phyloP scores from a whole-genome alignment of 2,888 invertebrate genomes.

The Nasonovia ribisnigri region DNA sequence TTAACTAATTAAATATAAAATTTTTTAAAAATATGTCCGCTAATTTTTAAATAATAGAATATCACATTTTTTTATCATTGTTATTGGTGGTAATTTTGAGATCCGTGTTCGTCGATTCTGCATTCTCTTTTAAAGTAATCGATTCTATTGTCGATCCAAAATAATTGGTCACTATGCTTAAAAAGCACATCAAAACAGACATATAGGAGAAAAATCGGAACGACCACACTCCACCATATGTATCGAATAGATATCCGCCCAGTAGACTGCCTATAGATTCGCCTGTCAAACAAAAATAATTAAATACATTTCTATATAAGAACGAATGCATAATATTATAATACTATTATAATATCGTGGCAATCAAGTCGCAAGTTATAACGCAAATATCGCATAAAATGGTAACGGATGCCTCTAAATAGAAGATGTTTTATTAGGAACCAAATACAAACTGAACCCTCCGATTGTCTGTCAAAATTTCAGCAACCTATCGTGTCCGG shows the following conservation, averaged over 20 bases:
- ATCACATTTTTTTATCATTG: background rate
- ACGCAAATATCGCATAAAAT: no score
- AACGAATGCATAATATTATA: background rate
- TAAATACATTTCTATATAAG: background rate
- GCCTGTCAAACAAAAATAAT: slow-evolving; percentile 70
- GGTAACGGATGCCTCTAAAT: no score
- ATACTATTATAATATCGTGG: background rate
- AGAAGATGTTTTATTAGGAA: no score
- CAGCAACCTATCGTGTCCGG: no score
- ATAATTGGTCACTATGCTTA: background rate
- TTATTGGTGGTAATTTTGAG: background rate
- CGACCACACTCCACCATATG: slow-evolving; percentile 31
- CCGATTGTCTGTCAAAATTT: no score
- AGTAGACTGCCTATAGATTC: slow-evolving; percentile 84
- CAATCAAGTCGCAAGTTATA: no score
- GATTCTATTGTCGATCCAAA: slow-evolving; percentile 7
- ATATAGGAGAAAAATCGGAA: slow-evolving; percentile 37
- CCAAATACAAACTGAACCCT: no score
- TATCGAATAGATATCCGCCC: slow-evolving; percentile 74
- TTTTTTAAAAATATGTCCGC: background rate
- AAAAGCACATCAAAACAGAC: background rate
- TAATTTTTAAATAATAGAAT: background rate
- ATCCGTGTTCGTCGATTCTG: background rate
- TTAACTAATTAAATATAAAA: background rate
- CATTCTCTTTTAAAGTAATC: background rate